Conservation (phyloP, 2,888 invertebrate species). For the Coecobrya sp. region DNA sequence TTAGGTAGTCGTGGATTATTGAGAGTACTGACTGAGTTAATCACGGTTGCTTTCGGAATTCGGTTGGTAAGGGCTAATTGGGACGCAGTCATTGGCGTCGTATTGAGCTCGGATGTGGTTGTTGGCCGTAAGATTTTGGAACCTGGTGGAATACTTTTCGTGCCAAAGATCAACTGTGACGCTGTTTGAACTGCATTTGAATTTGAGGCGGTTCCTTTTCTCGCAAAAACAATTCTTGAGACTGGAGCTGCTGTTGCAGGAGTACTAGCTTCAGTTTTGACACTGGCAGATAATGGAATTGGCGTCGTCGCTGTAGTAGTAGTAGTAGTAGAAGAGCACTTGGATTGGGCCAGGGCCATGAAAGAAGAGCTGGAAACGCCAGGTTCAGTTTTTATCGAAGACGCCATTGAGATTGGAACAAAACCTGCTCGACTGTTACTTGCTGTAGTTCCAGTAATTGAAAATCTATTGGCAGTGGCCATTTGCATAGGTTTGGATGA, state of each 20-base stretch:
- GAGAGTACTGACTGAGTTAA: neutral
- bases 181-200: slow-evolving; percentile 57
- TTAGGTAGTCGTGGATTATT: neutral
- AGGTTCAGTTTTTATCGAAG: slow-evolving; percentile 17
- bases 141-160: neutral
- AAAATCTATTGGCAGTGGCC: neutral
- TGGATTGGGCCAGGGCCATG: neutral
- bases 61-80: neutral
- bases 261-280: neutral
- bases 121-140: neutral
- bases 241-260: slow-evolving; percentile 41
- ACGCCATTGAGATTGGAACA: slow-evolving; percentile 8
- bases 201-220: neutral
- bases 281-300: neutral
- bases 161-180: slow-evolving; percentile 53
- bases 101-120: neutral
- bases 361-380: neutral
- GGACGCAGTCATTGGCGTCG: slow-evolving; percentile 24
- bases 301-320: neutral
- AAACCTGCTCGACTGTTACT: neutral
- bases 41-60: neutral
- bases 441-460: neutral
- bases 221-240: slow-evolving; percentile 63
- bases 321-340: neutral
- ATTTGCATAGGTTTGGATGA: neutral